These are phyloP conservation scores for Catamblyrhynchus diadema DNA, from an alignment of 2,797 vertebrate genomes.

Conservation along the genomic window DNA sequence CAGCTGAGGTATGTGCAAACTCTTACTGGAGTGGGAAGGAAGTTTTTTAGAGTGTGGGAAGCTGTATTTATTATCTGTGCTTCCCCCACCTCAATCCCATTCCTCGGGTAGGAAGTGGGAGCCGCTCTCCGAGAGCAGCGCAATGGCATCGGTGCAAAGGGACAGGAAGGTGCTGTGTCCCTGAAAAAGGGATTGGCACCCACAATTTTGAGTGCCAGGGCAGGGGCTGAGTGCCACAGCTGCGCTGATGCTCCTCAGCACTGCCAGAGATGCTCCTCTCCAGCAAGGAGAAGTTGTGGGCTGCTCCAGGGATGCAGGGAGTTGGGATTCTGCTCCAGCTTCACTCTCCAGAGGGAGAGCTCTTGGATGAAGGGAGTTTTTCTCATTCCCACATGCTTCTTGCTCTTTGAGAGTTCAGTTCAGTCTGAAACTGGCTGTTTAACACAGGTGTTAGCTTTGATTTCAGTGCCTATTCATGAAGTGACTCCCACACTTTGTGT, in stretches of 20 bases:
- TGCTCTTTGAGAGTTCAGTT: not conserved
- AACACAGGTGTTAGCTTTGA: not conserved
- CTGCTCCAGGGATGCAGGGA: accelerated
- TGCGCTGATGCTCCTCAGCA: not conserved
- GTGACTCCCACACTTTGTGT: not conserved
- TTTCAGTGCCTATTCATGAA: not conserved
- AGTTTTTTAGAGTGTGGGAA: not conserved
- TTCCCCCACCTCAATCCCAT: not conserved
- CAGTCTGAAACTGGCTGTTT: not conserved
- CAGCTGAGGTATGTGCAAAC: not conserved
- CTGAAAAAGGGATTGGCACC: not conserved
- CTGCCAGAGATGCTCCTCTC: not conserved
- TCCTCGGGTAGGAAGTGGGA: not conserved
- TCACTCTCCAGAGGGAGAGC: not conserved
- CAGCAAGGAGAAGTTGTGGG: not conserved
- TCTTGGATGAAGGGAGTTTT: not conserved
- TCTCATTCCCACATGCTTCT: not conserved
- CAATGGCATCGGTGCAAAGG: accelerated
- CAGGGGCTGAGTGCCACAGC: not conserved
- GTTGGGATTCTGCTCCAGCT: not conserved
- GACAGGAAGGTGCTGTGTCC: not conserved
- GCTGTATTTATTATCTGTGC: not conserved
- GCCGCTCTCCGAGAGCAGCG: accelerated
- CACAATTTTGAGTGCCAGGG: accelerated
- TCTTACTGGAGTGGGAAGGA: not conserved